Evolutionary conservation across 2,113 vertebrate genomes (phyloP), one percentile per base, ranked within the genome.

Genomic region (Scalopus aquaticus): DNA sequence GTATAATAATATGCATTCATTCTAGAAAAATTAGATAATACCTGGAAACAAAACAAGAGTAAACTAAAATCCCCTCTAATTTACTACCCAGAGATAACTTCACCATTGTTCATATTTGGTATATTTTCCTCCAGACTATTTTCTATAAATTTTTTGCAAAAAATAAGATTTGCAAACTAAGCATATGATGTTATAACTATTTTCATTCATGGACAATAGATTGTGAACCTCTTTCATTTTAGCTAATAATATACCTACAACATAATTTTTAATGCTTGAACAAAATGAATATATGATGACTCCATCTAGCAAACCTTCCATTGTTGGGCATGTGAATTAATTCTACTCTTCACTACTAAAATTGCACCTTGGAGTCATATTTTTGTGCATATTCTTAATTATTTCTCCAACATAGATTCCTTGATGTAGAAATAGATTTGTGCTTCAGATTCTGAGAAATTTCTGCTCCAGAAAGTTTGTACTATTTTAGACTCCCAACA

Each of bases 281-380:
- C 15, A 70, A 12, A 39, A 46, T 42, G 37, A 12, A 19, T 88
- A 0, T 70, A 44, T 84, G 56, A 84, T 56, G 94, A 58, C 37
- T 85, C 85, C 54, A 62, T 39, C 90, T 90, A 94, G 42, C 39
- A 96, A 79, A 83, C 6, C 16, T 58, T 54, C 20, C 44, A 73
- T 84, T 67, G 6, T 42, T 58, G 69, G 46, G 22, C 49, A 91
- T 86, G 88, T 82, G 58, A 85, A 56, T 82, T 49, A 79, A 90
- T 62, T 82, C 64, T 20, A 65, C 42, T 35, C 49, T 91, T 96
- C 22, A 86, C 67, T 54, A 46, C 88, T 74, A 91, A 96, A 95
- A 95, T 78, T 74, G 17, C 3, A 84, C 67, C 51, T 74, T 76
- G 3, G 37, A 93, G 51, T 35, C 86, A 6, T 49, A 64, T 83